Percentiles rank a stretch among this genome's conserved stretches.
phyloP scores from a whole-genome alignment of 2,113 vertebrate species.

The Zeus faber region DNA sequence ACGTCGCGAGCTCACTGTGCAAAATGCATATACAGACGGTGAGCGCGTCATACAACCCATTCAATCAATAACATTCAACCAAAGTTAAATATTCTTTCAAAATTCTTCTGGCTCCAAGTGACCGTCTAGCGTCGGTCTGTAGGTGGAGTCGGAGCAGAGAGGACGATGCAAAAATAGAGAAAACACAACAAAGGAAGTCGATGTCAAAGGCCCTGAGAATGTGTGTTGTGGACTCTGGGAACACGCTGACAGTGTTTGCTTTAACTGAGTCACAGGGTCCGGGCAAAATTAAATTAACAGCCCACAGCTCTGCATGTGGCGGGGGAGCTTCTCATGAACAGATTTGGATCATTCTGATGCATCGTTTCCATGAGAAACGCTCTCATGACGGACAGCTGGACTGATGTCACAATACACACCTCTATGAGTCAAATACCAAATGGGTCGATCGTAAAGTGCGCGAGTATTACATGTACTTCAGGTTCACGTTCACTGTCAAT shows the following conservation, averaged over 20 bases:
- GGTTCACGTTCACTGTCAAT: too few relatives aligned
- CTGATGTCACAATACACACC: background rate
- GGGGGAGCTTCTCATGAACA: background rate
- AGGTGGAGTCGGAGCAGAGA: background rate
- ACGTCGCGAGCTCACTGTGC: too few relatives aligned
- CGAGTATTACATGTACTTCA: too few relatives aligned
- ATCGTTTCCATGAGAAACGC: background rate
- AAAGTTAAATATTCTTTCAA: too few relatives aligned
- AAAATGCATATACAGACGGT: too few relatives aligned
- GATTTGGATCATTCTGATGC: background rate
- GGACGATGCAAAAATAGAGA: background rate
- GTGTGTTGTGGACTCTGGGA: background rate
- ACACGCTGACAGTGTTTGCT: background rate
- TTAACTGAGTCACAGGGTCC: background rate
- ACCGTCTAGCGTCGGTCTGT: background rate
- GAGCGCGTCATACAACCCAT: too few relatives aligned
- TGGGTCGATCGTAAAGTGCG: too few relatives aligned
- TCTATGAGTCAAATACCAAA: too few relatives aligned
- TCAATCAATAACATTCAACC: too few relatives aligned
- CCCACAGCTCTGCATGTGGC: background rate
- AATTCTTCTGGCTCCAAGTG: too few relatives aligned
- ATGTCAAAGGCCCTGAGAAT: slow-evolving; percentile 22
- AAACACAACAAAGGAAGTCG: slow-evolving; percentile 9
- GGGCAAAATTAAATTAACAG: background rate
- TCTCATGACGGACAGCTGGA: background rate